A percentile compares a stretch with the other conserved stretches of the same genome.
Conservation (phyloP, 2,797 vertebrate species). For the Ptychobarbus kaznakovi region DNA sequence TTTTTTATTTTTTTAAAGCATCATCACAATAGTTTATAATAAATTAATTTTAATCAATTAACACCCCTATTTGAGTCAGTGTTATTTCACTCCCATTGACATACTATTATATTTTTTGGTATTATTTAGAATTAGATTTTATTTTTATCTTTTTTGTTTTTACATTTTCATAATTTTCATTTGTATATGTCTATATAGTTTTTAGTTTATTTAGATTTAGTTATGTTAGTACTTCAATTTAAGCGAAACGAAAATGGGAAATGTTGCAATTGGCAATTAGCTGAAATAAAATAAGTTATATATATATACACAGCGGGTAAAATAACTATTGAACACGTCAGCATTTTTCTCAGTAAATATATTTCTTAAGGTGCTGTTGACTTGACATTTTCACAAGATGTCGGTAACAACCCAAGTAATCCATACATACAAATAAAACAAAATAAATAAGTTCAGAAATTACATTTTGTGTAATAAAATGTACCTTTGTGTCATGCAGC, state of each 20-base stretch:
- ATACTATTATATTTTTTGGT: neutral
- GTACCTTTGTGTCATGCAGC: slow-evolving; percentile 74
- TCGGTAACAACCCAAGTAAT: too few relatives aligned
- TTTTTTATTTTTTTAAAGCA: too few relatives aligned
- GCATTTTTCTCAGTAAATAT: too few relatives aligned
- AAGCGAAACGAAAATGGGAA: neutral
- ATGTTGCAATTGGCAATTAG: neutral
- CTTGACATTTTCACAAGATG: too few relatives aligned
- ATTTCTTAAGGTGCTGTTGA: too few relatives aligned
- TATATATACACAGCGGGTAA: too few relatives aligned
- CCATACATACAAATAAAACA: too few relatives aligned
- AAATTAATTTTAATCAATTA: neutral
- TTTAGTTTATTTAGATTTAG: neutral
- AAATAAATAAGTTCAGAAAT: too few relatives aligned
- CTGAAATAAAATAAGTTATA: neutral
- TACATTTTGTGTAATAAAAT: too few relatives aligned
- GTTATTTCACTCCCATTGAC: neutral
- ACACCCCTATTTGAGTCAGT: neutral
- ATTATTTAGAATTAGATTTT: neutral
- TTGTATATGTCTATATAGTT: neutral
- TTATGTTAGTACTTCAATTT: neutral
- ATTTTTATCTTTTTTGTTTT: neutral
- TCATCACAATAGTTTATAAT: neutral
- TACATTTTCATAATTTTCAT: neutral
- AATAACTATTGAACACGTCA: too few relatives aligned